These are phyloP conservation scores for Toxonevra muliebris DNA, from an alignment of 2,888 invertebrate genomes.

Conservation along the genomic window DNA sequence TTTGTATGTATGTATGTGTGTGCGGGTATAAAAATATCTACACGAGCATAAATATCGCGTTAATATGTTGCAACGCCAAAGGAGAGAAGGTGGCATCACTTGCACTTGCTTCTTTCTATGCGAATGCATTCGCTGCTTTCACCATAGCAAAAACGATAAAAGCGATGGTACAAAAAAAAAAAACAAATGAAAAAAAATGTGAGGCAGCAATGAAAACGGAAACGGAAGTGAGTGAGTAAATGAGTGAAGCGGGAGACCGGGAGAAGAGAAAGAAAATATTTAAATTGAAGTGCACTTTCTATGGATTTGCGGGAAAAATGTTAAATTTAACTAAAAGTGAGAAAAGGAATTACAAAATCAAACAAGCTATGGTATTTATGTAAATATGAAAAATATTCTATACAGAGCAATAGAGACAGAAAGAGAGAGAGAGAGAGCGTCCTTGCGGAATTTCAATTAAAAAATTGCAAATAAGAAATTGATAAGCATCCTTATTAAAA, in stretches of 20 bases:
- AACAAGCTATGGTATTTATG: too few relatives aligned
- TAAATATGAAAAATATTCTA: too few relatives aligned
- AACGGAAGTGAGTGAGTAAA: conserved; percentile 26
- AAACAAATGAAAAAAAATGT: conserved; percentile 1
- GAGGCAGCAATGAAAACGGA: conserved; percentile 22
- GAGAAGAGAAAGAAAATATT: not conserved
- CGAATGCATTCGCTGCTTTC: conserved; percentile 26
- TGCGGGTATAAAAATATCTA: not conserved
- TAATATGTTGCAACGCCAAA: conserved; percentile 6
- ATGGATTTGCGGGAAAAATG: not conserved
- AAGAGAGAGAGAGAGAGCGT: not conserved
- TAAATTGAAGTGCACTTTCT: not conserved
- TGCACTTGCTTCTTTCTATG: conserved; percentile 29
- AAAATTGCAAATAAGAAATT: conserved; percentile 19
- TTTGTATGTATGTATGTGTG: not conserved
- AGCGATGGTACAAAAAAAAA: conserved; percentile 13
- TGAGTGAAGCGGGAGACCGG: not conserved
- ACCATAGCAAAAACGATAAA: conserved; percentile 13
- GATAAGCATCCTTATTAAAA: conserved; percentile 29
- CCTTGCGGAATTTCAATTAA: conserved; percentile 28
- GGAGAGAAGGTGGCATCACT: conserved; percentile 25
- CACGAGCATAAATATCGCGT: conserved; percentile 9
- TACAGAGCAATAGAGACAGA: not conserved
- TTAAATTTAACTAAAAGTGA: too few relatives aligned
- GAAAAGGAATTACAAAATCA: too few relatives aligned